phyloP scores from a whole-genome alignment of 2,888 invertebrate genomes.

The Cheiracanthium punctorium region DNA sequence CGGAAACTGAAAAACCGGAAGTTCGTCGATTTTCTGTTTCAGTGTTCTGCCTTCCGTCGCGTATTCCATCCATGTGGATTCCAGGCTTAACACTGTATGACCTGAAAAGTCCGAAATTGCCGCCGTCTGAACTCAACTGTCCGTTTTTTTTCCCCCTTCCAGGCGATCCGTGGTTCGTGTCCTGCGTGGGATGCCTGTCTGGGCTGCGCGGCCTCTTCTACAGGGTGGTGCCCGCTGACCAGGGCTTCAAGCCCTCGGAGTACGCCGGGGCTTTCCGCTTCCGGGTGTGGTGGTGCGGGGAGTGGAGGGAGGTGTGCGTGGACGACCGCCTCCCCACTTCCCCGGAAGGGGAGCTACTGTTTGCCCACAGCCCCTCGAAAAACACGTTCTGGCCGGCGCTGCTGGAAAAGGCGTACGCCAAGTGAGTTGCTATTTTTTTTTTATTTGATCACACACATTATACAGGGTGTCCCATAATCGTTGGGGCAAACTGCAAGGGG shows the following conservation, averaged over 20 bases:
- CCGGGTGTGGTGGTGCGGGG: conserved; percentile 94
- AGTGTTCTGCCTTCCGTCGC: no score
- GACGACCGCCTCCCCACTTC: conserved; percentile 93
- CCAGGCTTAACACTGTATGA: no score
- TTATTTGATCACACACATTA: no score
- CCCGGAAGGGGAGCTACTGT: conserved; percentile 88
- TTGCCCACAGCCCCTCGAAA: conserved; percentile 87
- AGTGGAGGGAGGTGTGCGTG: conserved; percentile 90
- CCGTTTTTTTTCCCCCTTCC: not conserved
- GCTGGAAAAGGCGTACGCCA: conserved; percentile 94
- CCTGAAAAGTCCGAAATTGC: no score
- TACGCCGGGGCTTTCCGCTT: conserved; percentile 80
- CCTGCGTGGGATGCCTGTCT: conserved; percentile 86
- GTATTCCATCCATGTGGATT: no score
- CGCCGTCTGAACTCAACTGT: not conserved
- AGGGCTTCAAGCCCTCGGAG: conserved; percentile 82
- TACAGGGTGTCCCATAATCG: no score
- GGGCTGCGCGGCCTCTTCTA: conserved; percentile 89
- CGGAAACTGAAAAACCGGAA: no score
- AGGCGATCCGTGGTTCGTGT: conserved; percentile 94
- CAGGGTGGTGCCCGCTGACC: conserved; percentile 92
- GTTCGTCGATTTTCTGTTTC: no score
- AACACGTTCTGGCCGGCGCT: conserved; percentile 93
- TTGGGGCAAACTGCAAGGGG: no score
- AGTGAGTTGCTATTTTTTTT: conserved; percentile 81